These are phyloP conservation scores for Larimichthys crocea DNA, from an alignment of 2,113 vertebrate genomes.

Conservation along the genomic window DNA sequence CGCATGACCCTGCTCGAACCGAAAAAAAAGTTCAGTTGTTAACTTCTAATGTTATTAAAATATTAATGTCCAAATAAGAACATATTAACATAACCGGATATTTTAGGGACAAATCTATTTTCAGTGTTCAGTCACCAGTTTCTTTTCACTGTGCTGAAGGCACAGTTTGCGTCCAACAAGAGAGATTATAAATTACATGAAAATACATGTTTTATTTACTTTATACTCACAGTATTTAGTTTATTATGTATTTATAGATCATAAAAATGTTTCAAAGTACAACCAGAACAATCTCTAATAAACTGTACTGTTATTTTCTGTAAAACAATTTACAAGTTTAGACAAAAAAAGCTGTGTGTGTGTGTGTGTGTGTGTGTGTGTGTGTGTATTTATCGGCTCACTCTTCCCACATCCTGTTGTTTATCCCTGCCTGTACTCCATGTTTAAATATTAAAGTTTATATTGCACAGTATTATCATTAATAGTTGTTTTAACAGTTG, in stretches of 20 bases:
- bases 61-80: not conserved
- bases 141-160: conserved; percentile 12
- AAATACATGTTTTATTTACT: conserved; percentile 39
- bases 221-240: not conserved
- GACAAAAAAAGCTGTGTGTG: conserved; percentile 11
- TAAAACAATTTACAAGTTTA: conserved; percentile 35
- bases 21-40: not conserved
- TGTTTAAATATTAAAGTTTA: conserved; percentile 31
- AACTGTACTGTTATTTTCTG: conserved; percentile 22
- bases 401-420: conserved; percentile 29
- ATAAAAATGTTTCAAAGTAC: conserved; percentile 27
- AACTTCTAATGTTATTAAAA: not conserved
- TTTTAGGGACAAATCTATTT: conserved; percentile 11
- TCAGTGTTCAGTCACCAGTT: not conserved
- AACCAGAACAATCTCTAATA: conserved; percentile 28
- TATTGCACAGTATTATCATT: not conserved
- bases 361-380: not conserved
- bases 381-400: conserved; percentile 29
- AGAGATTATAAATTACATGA: conserved; percentile 22
- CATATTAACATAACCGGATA: not conserved
- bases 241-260: conserved; percentile 46
- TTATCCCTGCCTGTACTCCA: not conserved
- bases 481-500: not conserved
- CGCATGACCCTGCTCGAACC: not conserved
- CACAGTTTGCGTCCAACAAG: conserved; percentile 8